phyloP scores from a whole-genome alignment of 2,888 invertebrate genomes.

The Eristalis arbustorum region DNA sequence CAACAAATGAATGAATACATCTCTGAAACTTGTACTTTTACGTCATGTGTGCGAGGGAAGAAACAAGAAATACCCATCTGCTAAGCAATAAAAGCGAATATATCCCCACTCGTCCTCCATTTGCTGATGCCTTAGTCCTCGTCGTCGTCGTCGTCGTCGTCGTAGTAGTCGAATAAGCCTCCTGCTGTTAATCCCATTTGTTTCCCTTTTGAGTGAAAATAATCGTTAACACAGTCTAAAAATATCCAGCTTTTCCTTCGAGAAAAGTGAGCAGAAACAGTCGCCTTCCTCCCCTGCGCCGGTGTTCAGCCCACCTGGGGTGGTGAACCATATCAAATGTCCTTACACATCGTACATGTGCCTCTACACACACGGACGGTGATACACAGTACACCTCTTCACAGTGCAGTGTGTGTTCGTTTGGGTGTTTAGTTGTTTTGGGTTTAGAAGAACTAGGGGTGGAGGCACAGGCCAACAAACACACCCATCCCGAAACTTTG shows the following conservation, averaged over 20 bases:
- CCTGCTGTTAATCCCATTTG: constrained; percentile 48
- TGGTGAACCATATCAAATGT: constrained; percentile 40
- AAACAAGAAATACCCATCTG: background rate
- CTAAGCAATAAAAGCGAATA: constrained; percentile 18
- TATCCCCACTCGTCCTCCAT: background rate
- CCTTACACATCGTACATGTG: constrained; percentile 21
- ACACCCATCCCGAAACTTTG: constrained; percentile 14
- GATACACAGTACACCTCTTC: background rate
- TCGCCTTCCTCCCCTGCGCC: too few relatives aligned
- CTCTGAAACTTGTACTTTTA: background rate
- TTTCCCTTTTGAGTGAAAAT: constrained; percentile 50
- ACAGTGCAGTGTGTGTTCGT: background rate
- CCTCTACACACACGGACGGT: background rate
- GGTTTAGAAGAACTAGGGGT: background rate
- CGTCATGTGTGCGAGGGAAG: background rate
- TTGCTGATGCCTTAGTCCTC: background rate
- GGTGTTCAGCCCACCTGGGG: background rate
- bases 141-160: background rate
- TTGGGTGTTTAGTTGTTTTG: background rate
- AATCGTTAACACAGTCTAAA: constrained; percentile 61
- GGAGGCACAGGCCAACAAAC: background rate
- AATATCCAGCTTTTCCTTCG: constrained; percentile 19
- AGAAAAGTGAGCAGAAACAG: background rate
- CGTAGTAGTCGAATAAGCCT: constrained; percentile 1
- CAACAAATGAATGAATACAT: background rate